Conservation (phyloP, 2,113 vertebrate genomes). For the Coregonus clupeaformis region DNA sequence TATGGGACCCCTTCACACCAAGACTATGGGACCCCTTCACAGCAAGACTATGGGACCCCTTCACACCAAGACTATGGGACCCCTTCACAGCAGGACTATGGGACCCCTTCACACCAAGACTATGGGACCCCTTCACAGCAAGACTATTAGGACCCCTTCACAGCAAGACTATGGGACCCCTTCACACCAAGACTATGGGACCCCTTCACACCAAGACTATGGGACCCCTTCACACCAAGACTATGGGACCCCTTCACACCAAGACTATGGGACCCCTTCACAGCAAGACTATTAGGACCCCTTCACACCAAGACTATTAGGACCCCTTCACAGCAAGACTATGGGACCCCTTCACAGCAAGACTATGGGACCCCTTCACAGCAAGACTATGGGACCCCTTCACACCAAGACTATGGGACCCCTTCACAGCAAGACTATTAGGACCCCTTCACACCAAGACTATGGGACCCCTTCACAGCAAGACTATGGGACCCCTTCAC, state of each 20-base stretch:
- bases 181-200: slow-evolving; percentile 78
- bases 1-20: slow-evolving; percentile 77
- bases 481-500: slow-evolving; percentile 78
- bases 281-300: slow-evolving; percentile 76
- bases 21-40: slow-evolving; percentile 78
- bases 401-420: slow-evolving; percentile 78
- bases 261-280: slow-evolving; percentile 77
- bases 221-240: slow-evolving; percentile 78
- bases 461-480: slow-evolving; percentile 77
- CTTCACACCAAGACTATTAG: slow-evolving; percentile 78
- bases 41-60: slow-evolving; percentile 76
- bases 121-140: slow-evolving; percentile 77
- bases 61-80: slow-evolving; percentile 78
- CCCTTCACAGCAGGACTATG: slow-evolving; percentile 78
- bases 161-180: slow-evolving; percentile 77
- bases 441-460: slow-evolving; percentile 78
- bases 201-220: slow-evolving; percentile 77
- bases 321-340: slow-evolving; percentile 78
- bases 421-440: slow-evolving; percentile 78
- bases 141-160: slow-evolving; percentile 77
- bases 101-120: slow-evolving; percentile 78
- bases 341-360: slow-evolving; percentile 77
- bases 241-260: slow-evolving; percentile 78
- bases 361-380: slow-evolving; percentile 78
- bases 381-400: slow-evolving; percentile 76